phyloP scores from a whole-genome alignment of 2,113 vertebrate species.

The Anas platyrhynchos region DNA sequence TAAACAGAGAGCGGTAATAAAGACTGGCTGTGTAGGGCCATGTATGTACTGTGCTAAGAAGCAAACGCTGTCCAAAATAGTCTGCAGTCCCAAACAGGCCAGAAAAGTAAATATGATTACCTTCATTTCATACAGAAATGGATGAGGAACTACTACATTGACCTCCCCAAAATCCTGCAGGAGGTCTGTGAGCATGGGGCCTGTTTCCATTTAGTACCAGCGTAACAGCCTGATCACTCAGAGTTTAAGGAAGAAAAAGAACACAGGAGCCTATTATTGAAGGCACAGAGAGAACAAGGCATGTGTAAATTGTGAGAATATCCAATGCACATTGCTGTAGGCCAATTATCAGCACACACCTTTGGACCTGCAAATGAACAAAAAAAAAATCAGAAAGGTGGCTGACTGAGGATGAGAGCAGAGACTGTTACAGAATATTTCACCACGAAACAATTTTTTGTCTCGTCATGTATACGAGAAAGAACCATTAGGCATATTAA shows the following conservation, averaged over 20 bases:
- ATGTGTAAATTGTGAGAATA: background rate
- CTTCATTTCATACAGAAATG: background rate
- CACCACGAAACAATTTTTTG: background rate
- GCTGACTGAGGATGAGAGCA: background rate
- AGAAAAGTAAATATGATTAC: background rate
- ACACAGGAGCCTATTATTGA: accelerated
- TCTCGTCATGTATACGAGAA: background rate
- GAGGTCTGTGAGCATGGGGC: background rate
- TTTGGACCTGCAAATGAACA: background rate
- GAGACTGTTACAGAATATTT: background rate
- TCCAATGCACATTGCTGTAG: accelerated
- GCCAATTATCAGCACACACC: background rate
- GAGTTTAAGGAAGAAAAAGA: background rate
- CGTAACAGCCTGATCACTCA: background rate
- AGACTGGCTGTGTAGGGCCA: background rate
- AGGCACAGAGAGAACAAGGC: background rate
- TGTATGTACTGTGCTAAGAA: background rate
- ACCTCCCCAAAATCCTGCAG: background rate
- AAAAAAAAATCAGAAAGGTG: background rate
- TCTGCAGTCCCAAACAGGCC: background rate
- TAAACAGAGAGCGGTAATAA: background rate
- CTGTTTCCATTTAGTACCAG: accelerated
- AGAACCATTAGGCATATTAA: background rate
- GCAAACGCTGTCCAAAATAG: background rate
- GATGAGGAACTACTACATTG: accelerated